Percentiles rank a stretch among this genome's conserved stretches.
Evolutionary conservation across 1,140 invertebrate genomes (phyloP).

Genomic region (Drosophila mayri): DNA sequence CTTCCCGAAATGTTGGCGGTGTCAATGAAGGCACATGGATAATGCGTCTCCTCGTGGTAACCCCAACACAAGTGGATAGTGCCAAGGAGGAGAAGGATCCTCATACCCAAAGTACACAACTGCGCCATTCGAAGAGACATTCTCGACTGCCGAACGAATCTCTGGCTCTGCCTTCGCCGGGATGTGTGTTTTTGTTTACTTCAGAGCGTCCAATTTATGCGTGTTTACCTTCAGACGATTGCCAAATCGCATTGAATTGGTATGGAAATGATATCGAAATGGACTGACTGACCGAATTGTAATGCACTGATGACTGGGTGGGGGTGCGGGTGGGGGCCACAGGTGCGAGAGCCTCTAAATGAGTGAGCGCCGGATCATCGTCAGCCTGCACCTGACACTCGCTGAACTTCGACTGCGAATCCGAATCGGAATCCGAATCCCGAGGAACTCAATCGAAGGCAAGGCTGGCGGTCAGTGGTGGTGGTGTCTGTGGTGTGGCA

Average conservation of each 20-base stretch:
- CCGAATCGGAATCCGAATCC: slow-evolving; percentile 8
- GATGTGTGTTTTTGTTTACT: slow-evolving; percentile 51
- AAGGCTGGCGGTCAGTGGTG: neutral
- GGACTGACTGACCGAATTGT: slow-evolving; percentile 14
- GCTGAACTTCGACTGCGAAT: slow-evolving; percentile 51
- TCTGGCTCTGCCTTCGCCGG: neutral
- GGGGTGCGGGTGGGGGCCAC: neutral
- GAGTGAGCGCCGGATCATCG: slow-evolving; percentile 5
- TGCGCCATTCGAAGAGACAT: slow-evolving; percentile 49
- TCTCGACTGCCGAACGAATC: slow-evolving; percentile 3
- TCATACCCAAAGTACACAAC: slow-evolving; percentile 19
- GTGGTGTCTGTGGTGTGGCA: slow-evolving; percentile 1
- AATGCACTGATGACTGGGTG: slow-evolving; percentile 43
- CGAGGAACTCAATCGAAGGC: slow-evolving; percentile 34
- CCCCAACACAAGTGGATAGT: slow-evolving; percentile 4
- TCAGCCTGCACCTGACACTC: slow-evolving; percentile 64
- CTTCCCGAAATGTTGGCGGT: slow-evolving; percentile 73
- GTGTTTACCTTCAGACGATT: slow-evolving; percentile 55
- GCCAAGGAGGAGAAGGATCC: slow-evolving; percentile 16
- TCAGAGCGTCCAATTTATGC: slow-evolving; percentile 41
- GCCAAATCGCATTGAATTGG: slow-evolving; percentile 35
- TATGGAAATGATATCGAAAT: slow-evolving; percentile 17
- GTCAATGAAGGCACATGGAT: slow-evolving; percentile 82
- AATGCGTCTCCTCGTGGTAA: slow-evolving; percentile 62
- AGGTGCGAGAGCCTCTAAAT: slow-evolving; percentile 9